phyloP scores from a whole-genome alignment of 2,113 vertebrate species.

The Chaetops frenatus region DNA sequence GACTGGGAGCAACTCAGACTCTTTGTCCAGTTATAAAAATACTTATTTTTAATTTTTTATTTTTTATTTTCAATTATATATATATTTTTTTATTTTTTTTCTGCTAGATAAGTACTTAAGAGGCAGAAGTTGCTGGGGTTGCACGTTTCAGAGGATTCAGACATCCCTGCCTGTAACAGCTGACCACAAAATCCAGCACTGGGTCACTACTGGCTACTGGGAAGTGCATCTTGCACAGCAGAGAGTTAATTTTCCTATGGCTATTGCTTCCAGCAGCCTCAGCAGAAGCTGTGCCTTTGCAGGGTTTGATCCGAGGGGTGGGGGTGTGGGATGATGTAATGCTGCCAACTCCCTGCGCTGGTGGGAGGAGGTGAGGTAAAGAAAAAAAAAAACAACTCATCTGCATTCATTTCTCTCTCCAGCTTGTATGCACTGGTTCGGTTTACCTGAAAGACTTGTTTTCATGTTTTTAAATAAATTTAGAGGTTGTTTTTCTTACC shows the following conservation, averaged over 20 bases:
- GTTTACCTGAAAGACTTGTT: not conserved
- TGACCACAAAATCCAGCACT: not conserved
- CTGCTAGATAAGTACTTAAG: not conserved
- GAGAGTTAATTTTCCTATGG: not conserved
- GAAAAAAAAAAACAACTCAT: conserved; percentile 46
- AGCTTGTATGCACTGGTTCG: not conserved
- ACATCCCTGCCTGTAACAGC: not conserved
- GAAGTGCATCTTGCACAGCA: not conserved
- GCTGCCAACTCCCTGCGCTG: not conserved
- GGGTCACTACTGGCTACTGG: not conserved
- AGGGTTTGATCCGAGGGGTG: not conserved
- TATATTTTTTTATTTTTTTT: too few relatives aligned
- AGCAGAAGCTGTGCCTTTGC: conserved; percentile 9
- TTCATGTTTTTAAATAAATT: not conserved
- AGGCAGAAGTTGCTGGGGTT: not conserved
- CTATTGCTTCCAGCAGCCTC: not conserved
- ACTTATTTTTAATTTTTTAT: too few relatives aligned
- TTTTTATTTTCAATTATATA: too few relatives aligned
- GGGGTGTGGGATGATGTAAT: conserved; percentile 15
- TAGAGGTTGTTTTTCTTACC: not conserved
- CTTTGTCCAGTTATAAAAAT: not conserved
- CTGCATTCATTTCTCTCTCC: not conserved
- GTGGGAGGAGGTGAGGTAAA: conserved; percentile 21
- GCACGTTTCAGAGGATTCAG: not conserved
- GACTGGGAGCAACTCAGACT: not conserved